Base-by-base conservation (phyloP, 1,140 invertebrate genomes). In the Drosophila sturtevanti region DNA sequence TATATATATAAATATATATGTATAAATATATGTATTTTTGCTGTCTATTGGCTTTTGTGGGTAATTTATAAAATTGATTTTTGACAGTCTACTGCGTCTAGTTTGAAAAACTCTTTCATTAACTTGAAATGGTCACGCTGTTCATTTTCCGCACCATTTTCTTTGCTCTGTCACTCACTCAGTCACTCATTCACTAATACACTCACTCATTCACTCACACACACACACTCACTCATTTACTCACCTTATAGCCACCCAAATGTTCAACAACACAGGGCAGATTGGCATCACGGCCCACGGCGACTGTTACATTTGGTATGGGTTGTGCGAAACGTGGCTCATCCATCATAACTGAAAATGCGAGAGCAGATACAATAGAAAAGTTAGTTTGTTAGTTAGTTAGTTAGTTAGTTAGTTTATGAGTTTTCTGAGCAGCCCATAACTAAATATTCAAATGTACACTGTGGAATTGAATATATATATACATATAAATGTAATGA, bases 191-290 rank as follows among this genome's bases (percentile, higher is more conserved):
- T 31, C 27, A 31, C 7, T 31, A 1, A 24, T 1, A 2, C 24
- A 24, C 24, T 86, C 69, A 62, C 64, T 71, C n/a, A 52, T 48
- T 24, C 12, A 22, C 48, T 56, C n/a, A n/a, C n/a, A n/a, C n/a
- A n/a, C n/a, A n/a, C n/a, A n/a, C 38, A 14, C 38, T 16, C 38
- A 14, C 9, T 41, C n/a, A 41, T 4, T 41, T 62, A 76, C 92
- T 93, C 93, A 98, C 97, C 95, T 97, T 97, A 90, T 97, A 97
- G 69, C 94, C 94, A 73, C 96, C 96, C 63, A 98, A 94, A 90
- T 97, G 96, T 86, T 97, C 96, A 37, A 98, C 96, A 58, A 97
- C 96, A 84, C 97, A 98, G 10, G 96, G 96, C 76, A 98, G 92
- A 85, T 95, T 97, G 44, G 96, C 97, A 90, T 98, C 97, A 82